These are phyloP conservation scores for Leptopilina myrica DNA, from an alignment of 2,888 invertebrate genomes.

Conservation along the genomic window DNA sequence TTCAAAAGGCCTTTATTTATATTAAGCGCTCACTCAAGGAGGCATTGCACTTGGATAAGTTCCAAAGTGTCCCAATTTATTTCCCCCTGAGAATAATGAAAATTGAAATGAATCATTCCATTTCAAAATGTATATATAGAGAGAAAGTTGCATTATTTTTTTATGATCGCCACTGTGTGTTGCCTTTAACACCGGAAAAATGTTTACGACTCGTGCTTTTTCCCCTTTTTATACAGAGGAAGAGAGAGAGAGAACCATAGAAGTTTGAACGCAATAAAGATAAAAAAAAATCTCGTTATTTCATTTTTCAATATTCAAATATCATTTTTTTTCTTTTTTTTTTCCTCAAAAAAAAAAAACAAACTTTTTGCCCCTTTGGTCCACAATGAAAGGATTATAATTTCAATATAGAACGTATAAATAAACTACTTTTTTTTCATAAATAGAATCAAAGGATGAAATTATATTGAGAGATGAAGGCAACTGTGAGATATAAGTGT, in stretches of 20 bases:
- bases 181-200: constrained; percentile 21
- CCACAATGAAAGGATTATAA: neutral
- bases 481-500: constrained; percentile 16
- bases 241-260: no score
- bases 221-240: neutral
- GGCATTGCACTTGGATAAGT: neutral
- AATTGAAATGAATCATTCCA: constrained; percentile 15
- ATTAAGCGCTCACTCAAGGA: constrained; percentile 4
- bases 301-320: constrained; percentile 31
- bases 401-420: neutral
- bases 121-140: constrained; percentile 1
- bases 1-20: constrained; percentile 3
- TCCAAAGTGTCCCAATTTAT: neutral
- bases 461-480: constrained; percentile 40
- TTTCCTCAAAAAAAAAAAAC: neutral
- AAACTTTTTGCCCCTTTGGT: neutral
- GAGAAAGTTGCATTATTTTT: constrained; percentile 26
- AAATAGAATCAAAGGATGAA: constrained; percentile 7
- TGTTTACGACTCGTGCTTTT: constrained; percentile 24
- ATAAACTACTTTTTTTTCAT: neutral
- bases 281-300: constrained; percentile 19
- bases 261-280: neutral
- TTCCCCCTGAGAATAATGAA: neutral
- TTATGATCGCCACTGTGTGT: constrained; percentile 30
- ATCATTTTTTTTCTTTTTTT: neutral